Percentiles rank a stretch among this genome's conserved stretches.
Evolutionary conservation across 2,797 vertebrate genomes (phyloP).

Genomic region (Schizopygopsis pylzovi): DNA sequence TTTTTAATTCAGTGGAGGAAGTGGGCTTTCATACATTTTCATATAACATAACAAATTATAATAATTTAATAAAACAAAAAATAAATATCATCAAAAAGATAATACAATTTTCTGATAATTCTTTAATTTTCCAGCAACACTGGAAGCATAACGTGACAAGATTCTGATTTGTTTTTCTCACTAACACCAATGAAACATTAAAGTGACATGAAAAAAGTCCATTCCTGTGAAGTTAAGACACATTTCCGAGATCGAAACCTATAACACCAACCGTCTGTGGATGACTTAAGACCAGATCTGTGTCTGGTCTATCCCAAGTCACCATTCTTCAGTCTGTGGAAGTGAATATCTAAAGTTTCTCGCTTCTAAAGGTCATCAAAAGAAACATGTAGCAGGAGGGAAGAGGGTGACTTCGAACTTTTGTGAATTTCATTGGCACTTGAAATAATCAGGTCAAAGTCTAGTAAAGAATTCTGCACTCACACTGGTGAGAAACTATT

Average conservation of each 20-base stretch:
- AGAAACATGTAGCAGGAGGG: conserved; percentile 23
- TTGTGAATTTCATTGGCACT: conserved; percentile 37
- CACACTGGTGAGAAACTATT: conserved; percentile 26
- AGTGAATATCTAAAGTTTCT: conserved; percentile 32
- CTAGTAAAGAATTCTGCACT: conserved; percentile 6
- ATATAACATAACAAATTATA: background rate
- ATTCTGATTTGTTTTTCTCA: background rate
- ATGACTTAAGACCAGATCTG: background rate
- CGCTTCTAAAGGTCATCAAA: conserved; percentile 49
- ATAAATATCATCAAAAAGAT: background rate
- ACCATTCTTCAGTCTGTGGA: conserved; percentile 51
- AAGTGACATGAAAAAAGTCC: too few species aligned
- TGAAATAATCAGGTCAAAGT: conserved; percentile 54
- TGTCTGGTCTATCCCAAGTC: conserved; percentile 19
- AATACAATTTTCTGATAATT: too few species aligned
- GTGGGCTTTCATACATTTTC: too few species aligned
- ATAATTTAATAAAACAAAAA: background rate
- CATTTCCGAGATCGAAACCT: background rate
- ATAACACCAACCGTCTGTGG: background rate
- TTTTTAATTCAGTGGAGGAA: too few species aligned
- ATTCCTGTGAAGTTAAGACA: background rate
- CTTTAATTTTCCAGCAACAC: background rate
- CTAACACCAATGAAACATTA: background rate
- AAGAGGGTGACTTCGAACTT: conserved; percentile 14
- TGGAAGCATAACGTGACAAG: background rate